Conservation (phyloP, 2,113 vertebrate species). For the Hippopotamus amphibius region DNA sequence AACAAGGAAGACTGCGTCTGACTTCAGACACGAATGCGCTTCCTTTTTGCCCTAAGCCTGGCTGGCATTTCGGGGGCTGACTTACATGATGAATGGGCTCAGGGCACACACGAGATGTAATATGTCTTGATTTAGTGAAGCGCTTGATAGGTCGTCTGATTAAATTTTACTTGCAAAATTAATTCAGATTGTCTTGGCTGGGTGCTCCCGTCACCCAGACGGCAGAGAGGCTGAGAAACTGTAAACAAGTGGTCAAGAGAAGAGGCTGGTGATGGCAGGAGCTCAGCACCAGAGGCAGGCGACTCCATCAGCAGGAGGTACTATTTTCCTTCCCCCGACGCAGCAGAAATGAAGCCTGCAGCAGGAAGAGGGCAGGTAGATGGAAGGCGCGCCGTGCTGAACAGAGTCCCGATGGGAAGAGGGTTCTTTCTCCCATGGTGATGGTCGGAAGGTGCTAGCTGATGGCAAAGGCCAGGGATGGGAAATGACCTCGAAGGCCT, state of each 20-base stretch:
- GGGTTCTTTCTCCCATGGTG: neutral
- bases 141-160: constrained; percentile 77
- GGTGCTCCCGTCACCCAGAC: constrained; percentile 41
- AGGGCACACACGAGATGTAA: constrained; percentile 62
- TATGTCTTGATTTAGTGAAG: constrained; percentile 80
- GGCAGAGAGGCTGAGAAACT: constrained; percentile 30
- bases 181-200: constrained; percentile 77
- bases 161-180: constrained; percentile 84
- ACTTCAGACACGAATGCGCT: neutral
- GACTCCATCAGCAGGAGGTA: neutral
- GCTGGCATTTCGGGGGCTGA: constrained; percentile 50
- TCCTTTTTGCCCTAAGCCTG: neutral
- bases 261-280: neutral
- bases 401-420: neutral
- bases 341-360: neutral
- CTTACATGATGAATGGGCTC: constrained; percentile 68
- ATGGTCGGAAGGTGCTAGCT: neutral
- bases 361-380: neutral
- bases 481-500: neutral
- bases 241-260: constrained; percentile 60
- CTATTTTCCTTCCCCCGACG: rapidly evolving
- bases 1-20: neutral
- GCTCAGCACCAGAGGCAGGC: neutral
- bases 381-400: neutral
- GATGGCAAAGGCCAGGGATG: rapidly evolving